Conservation (phyloP, 2,113 vertebrate species). For the Brachyhypopomus gauderio region DNA sequence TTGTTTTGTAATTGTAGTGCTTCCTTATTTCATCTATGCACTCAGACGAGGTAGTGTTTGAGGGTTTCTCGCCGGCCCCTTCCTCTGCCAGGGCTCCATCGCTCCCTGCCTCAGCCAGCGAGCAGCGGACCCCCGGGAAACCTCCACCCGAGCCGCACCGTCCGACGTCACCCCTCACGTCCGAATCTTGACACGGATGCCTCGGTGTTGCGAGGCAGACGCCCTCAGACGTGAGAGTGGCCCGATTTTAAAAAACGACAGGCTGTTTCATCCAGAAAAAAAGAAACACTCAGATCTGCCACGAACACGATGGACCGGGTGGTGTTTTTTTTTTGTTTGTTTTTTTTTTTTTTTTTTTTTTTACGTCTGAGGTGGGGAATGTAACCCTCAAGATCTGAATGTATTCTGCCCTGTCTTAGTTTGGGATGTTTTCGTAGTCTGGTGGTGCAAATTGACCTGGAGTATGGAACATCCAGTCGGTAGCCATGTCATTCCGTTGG, state of each 20-base stretch:
- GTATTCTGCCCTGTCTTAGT: constrained; percentile 56
- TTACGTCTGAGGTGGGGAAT: constrained; percentile 54
- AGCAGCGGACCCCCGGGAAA: constrained; percentile 37
- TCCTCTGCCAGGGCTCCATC: constrained; percentile 59
- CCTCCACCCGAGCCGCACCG: constrained; percentile 30
- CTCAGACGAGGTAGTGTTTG: constrained; percentile 85
- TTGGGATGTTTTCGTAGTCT: constrained; percentile 5
- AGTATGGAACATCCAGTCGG: constrained; percentile 60
- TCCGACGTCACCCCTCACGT: not conserved
- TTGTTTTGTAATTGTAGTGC: constrained; percentile 82
- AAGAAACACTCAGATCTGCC: not conserved
- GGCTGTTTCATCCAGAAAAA: not conserved
- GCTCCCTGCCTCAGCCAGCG: constrained; percentile 62
- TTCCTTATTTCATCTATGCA: constrained; percentile 99
- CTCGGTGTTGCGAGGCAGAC: no score
- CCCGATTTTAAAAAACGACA: no score
- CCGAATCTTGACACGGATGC: no score
- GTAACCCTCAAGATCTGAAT: constrained; percentile 67
- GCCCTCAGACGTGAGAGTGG: no score
- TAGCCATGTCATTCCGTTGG: constrained; percentile 53
- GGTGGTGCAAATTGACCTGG: constrained; percentile 57
- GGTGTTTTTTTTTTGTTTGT: not conserved
- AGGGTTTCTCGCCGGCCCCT: constrained; percentile 57
- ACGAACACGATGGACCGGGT: not conserved
- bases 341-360: not conserved